Evolutionary conservation across 1,140 invertebrate species (phyloP), one percentile per base, ranked within the genome.

Genomic region (Magallana ariakensis): DNA sequence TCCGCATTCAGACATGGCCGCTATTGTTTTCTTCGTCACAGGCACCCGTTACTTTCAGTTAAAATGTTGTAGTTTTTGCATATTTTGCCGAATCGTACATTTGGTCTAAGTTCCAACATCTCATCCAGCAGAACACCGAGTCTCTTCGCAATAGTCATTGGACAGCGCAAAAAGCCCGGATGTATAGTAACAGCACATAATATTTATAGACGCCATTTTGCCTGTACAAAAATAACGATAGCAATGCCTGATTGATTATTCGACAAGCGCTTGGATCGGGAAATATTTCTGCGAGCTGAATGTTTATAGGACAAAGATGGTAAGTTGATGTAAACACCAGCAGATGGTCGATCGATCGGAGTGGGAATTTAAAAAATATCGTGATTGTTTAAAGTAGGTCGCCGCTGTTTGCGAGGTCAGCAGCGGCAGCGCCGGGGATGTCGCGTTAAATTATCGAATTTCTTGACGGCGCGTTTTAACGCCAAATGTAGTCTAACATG

Each of bases 141-240:
- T 75, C 66, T 62, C 58, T 46, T 75, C 66, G 66, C 66, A 75
- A 75, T 26, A 75, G 19, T 75, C 66, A 75, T 75, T 75, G 66
- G 66, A 9, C 22, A 26, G 66, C 22, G 19, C 3, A 10, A 54
- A 82, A 53, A 55, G 80, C 80, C 80, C 80, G 80, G 80, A 82
- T 82, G 80, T 82, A 56, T 46, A 53, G 80, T 82, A 82, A 82
- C 80, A 82, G 80, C 80, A 53, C 80, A 82, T 54, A 26, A 55
- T 55, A n/a, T 55, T 19, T 56, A n/a, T n/a, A 82, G 80, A 82
- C 80, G 80, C 80, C 80, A 82, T 82, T 82, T 82, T 82, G 33
- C 80, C n/a, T 22, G 55, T 54, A 55, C 19, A 82, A 82, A 82
- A 82, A 82, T 82, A 54, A 55, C 53, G 53, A 55, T 54, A 82